Conservation (phyloP, 2,797 vertebrate genomes). For the Siniperca undulata region DNA sequence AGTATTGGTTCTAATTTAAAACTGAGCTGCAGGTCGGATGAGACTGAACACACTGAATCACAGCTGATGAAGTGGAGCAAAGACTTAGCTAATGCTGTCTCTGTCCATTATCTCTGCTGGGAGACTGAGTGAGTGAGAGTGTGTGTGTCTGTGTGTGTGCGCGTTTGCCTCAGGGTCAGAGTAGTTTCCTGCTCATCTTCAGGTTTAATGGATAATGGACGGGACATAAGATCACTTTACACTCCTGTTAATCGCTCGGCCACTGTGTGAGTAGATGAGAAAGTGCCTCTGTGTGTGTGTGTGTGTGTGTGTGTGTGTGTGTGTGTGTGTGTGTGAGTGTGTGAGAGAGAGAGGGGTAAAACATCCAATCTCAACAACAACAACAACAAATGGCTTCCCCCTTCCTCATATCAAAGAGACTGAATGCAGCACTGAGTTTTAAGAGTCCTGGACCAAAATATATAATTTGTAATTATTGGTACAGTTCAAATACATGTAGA, state of each 20-base stretch:
- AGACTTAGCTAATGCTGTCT: conserved; percentile 15
- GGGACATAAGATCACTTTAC: conserved; percentile 41
- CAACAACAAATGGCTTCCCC: not conserved
- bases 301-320: not conserved
- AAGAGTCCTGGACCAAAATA: not conserved
- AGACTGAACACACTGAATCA: conserved; percentile 4
- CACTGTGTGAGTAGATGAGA: conserved; percentile 4
- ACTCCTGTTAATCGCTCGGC: conserved; percentile 20
- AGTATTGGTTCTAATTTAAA: not conserved
- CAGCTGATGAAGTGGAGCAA: not conserved
- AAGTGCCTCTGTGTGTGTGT: conserved; percentile 10
- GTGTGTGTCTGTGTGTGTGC: conserved; percentile 6
- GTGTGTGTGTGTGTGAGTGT: no score
- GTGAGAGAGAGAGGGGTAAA: not conserved
- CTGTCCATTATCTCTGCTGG: conserved; percentile 47
- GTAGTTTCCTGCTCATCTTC: conserved; percentile 51
- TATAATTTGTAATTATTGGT: not conserved
- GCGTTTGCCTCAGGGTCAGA: not conserved
- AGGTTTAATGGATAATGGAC: conserved; percentile 56
- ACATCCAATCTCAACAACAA: not conserved
- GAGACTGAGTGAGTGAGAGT: not conserved
- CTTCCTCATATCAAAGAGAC: not conserved
- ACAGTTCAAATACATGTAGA: not conserved
- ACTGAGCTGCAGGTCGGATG: conserved; percentile 1
- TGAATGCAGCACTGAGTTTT: not conserved